Conservation (phyloP, 1,140 invertebrate species). For the Drosophila hydei region DNA sequence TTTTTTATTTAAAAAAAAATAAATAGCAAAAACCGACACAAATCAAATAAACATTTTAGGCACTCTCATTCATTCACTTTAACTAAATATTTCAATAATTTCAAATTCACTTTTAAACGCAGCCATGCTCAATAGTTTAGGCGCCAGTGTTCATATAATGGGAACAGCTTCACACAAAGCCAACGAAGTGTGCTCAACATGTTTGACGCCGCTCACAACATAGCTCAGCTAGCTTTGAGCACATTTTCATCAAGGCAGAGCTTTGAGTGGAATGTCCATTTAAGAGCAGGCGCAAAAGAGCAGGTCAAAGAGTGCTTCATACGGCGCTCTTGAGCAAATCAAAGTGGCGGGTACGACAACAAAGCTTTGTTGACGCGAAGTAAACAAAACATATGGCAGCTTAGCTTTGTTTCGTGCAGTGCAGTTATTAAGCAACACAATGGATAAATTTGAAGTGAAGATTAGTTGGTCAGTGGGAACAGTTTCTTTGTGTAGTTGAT, state of each 20-base stretch:
- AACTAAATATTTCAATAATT: too few relatives aligned
- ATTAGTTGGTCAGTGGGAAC: background rate
- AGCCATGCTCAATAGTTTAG: slow-evolving; percentile 1
- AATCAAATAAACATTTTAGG: too few relatives aligned
- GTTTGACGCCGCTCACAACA: slow-evolving; percentile 13
- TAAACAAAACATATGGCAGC: slow-evolving; percentile 51
- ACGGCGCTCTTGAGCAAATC: slow-evolving; percentile 2
- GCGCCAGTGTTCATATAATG: slow-evolving; percentile 47
- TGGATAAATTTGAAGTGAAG: slow-evolving; percentile 12
- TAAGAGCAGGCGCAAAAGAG: slow-evolving; percentile 11
- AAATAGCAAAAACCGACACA: background rate
- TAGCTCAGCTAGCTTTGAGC: slow-evolving; percentile 17
- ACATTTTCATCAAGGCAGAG: background rate
- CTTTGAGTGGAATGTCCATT: background rate
- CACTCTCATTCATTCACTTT: too few relatives aligned
- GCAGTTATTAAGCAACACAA: background rate
- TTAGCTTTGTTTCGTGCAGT: background rate
- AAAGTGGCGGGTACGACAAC: background rate
- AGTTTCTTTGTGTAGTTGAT: background rate
- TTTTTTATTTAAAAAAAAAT: too few relatives aligned
- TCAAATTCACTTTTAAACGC: background rate
- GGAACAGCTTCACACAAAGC: slow-evolving; percentile 36
- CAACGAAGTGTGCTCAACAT: slow-evolving; percentile 24
- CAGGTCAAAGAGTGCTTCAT: background rate
- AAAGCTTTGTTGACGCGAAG: slow-evolving; percentile 27